Percentiles rank a stretch among this genome's conserved stretches.
Conservation (phyloP, 2,888 invertebrate genomes). For the Phlogophora meticulosa region DNA sequence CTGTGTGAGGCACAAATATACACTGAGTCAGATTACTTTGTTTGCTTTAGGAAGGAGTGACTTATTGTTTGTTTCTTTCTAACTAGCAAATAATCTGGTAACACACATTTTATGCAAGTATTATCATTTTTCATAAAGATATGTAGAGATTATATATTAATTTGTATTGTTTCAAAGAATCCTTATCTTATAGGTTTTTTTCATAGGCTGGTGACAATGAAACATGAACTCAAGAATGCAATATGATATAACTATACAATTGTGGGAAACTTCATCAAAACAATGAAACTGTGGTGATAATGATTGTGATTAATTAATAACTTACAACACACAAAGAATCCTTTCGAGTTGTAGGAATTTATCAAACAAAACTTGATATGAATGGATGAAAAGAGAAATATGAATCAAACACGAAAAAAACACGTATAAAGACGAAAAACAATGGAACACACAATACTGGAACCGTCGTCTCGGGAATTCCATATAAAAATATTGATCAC, state of each 20-base stretch:
- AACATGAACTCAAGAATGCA: conserved; percentile 22
- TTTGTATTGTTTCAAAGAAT: conserved; percentile 24
- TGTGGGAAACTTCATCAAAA: conserved; percentile 44
- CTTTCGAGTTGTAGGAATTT: conserved; percentile 17
- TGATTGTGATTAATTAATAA: background rate
- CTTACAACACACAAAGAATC: conserved; percentile 13
- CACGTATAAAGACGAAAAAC: conserved; percentile 13
- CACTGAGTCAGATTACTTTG: conserved; percentile 30
- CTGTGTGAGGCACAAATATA: background rate
- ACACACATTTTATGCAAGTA: background rate
- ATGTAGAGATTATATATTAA: background rate
- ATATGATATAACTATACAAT: conserved; percentile 40
- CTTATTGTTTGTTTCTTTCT: background rate
- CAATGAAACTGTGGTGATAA: conserved; percentile 10
- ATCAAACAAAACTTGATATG: conserved; percentile 36
- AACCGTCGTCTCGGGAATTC: background rate
- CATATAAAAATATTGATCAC: conserved; percentile 15
- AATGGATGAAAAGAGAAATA: conserved; percentile 4
- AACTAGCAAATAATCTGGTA: background rate
- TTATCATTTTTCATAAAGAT: background rate
- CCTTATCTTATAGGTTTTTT: background rate
- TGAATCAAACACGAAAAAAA: conserved; percentile 18
- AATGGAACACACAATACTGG: conserved; percentile 11
- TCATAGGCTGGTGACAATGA: conserved; percentile 27
- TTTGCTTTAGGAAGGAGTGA: conserved; percentile 15